Conservation (phyloP, 2,113 vertebrate species). For the Centrocercus urophasianus region DNA sequence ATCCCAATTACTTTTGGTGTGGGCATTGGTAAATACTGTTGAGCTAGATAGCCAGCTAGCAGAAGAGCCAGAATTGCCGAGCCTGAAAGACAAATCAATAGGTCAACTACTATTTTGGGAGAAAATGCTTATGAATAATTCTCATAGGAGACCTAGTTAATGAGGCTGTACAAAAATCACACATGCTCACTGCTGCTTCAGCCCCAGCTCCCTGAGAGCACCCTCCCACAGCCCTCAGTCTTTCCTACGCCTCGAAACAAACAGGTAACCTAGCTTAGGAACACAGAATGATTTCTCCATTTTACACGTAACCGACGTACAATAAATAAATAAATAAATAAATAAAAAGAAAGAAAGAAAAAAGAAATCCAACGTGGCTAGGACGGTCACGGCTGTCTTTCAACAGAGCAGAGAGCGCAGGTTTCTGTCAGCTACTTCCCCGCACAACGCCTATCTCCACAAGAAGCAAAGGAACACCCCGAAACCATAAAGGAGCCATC, state of each 20-base stretch:
- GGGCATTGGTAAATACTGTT: conserved; percentile 94
- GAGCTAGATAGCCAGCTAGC: conserved; percentile 93
- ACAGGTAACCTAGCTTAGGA: rapidly evolving
- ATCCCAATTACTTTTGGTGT: conserved; percentile 93
- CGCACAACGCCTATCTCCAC: neutral
- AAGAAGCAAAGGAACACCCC: rapidly evolving
- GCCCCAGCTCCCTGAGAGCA: neutral
- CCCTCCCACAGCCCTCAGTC: neutral
- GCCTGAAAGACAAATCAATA: conserved; percentile 76
- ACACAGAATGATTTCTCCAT: neutral
- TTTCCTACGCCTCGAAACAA: neutral
- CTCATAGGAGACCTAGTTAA: neutral
- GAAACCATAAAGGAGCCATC: rapidly evolving
- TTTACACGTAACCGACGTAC: neutral
- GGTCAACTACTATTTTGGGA: neutral
- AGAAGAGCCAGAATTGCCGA: conserved; percentile 91
- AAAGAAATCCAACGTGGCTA: neutral
- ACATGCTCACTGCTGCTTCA: neutral
- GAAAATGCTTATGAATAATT: rapidly evolving
- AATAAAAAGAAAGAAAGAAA: too few relatives aligned
- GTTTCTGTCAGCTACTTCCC: neutral
- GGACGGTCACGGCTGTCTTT: rapidly evolving
- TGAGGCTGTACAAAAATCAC: neutral
- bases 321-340: neutral
- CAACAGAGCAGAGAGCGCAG: rapidly evolving